Conservation (phyloP, 2,797 vertebrate genomes). For the Sylvia borin region DNA sequence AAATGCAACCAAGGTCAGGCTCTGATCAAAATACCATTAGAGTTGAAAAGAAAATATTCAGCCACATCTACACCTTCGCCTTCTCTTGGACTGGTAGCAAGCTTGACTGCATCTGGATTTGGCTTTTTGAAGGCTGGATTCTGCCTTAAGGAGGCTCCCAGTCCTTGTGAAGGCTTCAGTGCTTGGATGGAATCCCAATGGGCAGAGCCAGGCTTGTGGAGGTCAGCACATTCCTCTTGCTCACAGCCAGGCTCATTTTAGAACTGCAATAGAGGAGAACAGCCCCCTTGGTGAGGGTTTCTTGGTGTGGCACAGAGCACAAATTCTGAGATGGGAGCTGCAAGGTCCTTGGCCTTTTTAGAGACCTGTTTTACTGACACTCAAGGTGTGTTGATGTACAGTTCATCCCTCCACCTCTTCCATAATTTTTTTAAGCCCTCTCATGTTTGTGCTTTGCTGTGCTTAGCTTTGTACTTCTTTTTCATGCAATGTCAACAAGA, state of each 20-base stretch:
- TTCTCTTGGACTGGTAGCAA: constrained; percentile 35
- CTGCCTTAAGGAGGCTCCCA: constrained; percentile 36
- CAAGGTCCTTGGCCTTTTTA: not conserved
- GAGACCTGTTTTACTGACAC: not conserved
- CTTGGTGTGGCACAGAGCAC: not conserved
- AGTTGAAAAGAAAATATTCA: not conserved
- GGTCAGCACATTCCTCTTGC: constrained; percentile 23
- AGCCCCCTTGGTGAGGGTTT: not conserved
- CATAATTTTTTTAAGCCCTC: not conserved
- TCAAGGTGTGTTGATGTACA: not conserved
- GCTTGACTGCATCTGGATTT: constrained; percentile 8
- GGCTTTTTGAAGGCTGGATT: constrained; percentile 51
- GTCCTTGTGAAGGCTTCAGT: constrained; percentile 24
- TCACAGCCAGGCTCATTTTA: not conserved
- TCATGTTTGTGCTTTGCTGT: not conserved
- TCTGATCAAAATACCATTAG: not conserved
- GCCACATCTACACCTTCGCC: not conserved
- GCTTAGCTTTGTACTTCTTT: not conserved
- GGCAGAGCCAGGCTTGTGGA: not conserved
- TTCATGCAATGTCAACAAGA: not conserved
- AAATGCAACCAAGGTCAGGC: not conserved
- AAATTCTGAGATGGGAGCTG: not conserved
- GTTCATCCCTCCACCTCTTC: not conserved
- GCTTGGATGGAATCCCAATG: not conserved
- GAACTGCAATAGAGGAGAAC: not conserved